A percentile compares a stretch with the other conserved stretches of the same genome.
Evolutionary conservation across 2,113 vertebrate genomes (phyloP).

Genomic region (Oenanthe melanoleuca): DNA sequence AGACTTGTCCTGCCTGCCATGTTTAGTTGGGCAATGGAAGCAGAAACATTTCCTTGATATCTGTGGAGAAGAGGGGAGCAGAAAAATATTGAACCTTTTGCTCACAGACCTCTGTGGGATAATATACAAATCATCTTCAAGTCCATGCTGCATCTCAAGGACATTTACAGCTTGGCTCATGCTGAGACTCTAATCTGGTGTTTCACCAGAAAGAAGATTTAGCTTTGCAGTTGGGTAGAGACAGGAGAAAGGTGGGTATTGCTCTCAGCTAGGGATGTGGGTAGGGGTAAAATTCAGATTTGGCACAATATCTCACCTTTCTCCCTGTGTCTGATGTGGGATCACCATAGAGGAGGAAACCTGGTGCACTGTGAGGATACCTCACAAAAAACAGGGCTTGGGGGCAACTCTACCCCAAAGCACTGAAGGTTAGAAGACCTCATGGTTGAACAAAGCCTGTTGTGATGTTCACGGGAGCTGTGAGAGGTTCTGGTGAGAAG

Average conservation of each 20-base stretch:
- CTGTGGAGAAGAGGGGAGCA: neutral
- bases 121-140: neutral
- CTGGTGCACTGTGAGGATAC: neutral
- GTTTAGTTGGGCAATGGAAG: neutral
- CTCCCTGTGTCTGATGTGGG: neutral
- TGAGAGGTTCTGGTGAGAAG: neutral
- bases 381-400: neutral
- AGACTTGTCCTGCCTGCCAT: neutral
- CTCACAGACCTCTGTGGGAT: neutral
- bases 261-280: neutral
- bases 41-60: neutral
- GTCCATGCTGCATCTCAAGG: neutral
- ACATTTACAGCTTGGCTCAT: neutral
- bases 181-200: neutral
- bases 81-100: neutral
- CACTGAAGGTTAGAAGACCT: neutral
- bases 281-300: neutral
- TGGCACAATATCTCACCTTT: neutral
- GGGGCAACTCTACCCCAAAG: neutral
- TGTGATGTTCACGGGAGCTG: neutral
- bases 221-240: neutral
- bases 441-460: neutral
- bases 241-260: neutral
- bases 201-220: neutral
- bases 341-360: neutral